phyloP scores from a whole-genome alignment of 2,113 vertebrate genomes.

The Coptodon bakossiorum region DNA sequence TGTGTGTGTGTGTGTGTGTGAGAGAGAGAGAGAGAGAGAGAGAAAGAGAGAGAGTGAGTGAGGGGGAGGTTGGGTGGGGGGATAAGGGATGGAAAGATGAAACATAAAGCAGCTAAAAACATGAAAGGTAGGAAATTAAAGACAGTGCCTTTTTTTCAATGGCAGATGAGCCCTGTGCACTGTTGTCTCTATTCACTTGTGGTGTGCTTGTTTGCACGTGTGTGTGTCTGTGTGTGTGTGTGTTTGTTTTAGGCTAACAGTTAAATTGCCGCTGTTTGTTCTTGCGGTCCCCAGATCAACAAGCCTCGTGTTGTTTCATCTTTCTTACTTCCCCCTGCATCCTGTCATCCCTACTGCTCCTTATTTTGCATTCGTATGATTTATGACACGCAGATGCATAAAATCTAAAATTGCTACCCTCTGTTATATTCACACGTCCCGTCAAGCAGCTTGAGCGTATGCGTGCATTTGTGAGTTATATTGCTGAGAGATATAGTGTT shows the following conservation, averaged over 20 bases:
- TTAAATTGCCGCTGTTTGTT: background rate
- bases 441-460: background rate
- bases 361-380: background rate
- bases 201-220: background rate
- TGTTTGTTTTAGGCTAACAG: background rate
- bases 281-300: background rate
- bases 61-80: background rate
- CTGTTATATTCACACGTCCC: background rate
- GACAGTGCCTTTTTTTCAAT: constrained; percentile 1
- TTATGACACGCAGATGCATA: background rate
- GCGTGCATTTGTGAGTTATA: background rate
- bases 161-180: background rate
- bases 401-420: background rate
- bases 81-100: constrained; percentile 23
- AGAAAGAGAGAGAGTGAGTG: background rate
- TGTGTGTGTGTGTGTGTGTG: background rate
- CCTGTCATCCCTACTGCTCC: background rate
- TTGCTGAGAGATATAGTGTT: constrained; percentile 37
- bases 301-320: background rate
- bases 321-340: background rate
- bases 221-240: background rate
- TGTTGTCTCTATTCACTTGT: background rate
- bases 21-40: background rate
- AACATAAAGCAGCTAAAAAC: constrained; percentile 26
- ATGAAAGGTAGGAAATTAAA: constrained; percentile 42